phyloP scores from a whole-genome alignment of 2,113 vertebrate species.

The Dasyornis broadbenti region DNA sequence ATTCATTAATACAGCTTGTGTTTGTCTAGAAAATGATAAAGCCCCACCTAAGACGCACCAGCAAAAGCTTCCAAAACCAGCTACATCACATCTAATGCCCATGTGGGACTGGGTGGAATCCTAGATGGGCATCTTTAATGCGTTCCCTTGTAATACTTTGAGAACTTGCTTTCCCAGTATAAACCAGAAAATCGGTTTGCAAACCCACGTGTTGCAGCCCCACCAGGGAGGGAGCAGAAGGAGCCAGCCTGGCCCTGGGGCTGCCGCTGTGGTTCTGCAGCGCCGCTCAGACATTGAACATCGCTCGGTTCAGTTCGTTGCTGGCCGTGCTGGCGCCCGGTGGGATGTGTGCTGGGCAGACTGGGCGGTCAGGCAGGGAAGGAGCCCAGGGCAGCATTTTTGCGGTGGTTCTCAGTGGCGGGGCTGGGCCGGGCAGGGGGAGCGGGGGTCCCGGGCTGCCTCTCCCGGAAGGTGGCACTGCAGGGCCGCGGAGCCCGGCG shows the following conservation, averaged over 20 bases:
- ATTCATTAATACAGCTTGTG: not conserved
- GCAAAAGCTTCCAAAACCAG: slow-evolving; percentile 20
- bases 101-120: not conserved
- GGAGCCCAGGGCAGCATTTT: accelerated
- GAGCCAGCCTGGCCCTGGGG: not conserved
- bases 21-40: not conserved
- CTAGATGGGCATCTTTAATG: not conserved
- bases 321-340: accelerated
- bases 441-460: not conserved
- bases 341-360: accelerated
- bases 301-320: accelerated
- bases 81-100: not conserved
- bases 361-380: not conserved
- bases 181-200: not conserved
- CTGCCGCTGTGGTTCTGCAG: not conserved
- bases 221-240: not conserved
- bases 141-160: not conserved
- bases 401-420: accelerated
- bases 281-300: not conserved
- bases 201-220: not conserved
- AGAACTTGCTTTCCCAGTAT: not conserved
- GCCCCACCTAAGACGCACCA: not conserved
- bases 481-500: not conserved
- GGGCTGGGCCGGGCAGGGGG: not conserved
- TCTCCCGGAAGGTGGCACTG: slow-evolving; percentile 55